Percentiles rank a stretch among this genome's conserved stretches.
These are phyloP conservation scores for Erebia epiphron DNA, from an alignment of 2,888 invertebrate species.

Conservation along the genomic window DNA sequence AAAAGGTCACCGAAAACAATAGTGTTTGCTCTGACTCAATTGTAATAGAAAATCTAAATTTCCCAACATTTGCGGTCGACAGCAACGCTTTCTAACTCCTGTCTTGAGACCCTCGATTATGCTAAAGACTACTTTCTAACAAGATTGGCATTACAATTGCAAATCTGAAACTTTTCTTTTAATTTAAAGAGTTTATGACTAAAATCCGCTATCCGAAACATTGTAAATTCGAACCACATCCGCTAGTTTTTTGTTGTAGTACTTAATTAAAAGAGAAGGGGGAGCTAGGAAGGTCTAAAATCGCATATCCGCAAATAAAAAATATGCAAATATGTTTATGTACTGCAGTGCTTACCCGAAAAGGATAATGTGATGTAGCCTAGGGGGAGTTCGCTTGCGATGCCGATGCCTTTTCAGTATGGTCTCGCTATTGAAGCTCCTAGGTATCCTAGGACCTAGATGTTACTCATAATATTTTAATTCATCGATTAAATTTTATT, in stretches of 20 bases:
- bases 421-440: not conserved
- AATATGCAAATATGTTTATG: not conserved
- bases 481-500: not conserved
- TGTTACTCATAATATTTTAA: not conserved
- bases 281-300: no score
- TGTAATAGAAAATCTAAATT: constrained; percentile 42
- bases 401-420: no score
- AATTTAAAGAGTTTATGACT: not conserved
- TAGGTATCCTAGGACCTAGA: not conserved
- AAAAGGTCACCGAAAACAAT: constrained; percentile 20
- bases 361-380: not conserved
- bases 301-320: not conserved
- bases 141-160: constrained; percentile 23
- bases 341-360: not conserved
- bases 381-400: not conserved
- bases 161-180: constrained; percentile 18
- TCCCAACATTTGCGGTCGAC: constrained; percentile 44
- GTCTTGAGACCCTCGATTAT: constrained; percentile 32
- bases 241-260: constrained; percentile 23
- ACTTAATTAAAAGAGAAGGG: not conserved
- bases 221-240: not conserved
- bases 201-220: not conserved
- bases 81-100: constrained; percentile 50
- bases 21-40: constrained; percentile 19
- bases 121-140: constrained; percentile 32